phyloP scores from a whole-genome alignment of 2,797 vertebrate genomes.

The Aselliscus stoliczkanus region DNA sequence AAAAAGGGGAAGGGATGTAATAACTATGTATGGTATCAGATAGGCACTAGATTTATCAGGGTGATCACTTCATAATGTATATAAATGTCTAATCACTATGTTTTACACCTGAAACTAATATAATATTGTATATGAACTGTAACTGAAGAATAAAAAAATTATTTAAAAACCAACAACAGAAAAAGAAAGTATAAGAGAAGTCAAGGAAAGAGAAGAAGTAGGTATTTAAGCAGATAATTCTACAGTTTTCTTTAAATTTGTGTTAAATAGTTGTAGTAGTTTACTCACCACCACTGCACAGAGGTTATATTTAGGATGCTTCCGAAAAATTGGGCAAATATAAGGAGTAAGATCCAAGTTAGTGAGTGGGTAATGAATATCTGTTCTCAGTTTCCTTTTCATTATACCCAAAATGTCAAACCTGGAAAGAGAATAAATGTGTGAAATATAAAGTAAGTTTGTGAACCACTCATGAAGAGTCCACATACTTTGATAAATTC shows the following conservation, averaged over 20 bases:
- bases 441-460: not conserved
- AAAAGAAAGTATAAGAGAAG: not conserved
- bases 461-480: not conserved
- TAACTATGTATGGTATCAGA: too few relatives aligned
- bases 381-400: constrained; percentile 87
- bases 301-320: constrained; percentile 82
- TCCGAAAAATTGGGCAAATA: constrained; percentile 71
- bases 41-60: too few relatives aligned
- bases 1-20: too few relatives aligned
- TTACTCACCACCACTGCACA: constrained; percentile 89
- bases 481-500: not conserved
- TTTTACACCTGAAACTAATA: too few relatives aligned
- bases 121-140: too few relatives aligned
- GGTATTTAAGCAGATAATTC: not conserved
- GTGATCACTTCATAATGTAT: too few relatives aligned
- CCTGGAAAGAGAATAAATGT: constrained; percentile 74
- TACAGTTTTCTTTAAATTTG: not conserved
- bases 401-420: constrained; percentile 86
- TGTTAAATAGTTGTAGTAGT: not conserved
- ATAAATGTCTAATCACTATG: too few relatives aligned
- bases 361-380: constrained; percentile 83
- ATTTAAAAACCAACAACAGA: too few relatives aligned
- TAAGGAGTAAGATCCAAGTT: constrained; percentile 86
- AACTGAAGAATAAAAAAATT: too few relatives aligned
- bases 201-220: not conserved